A percentile compares a stretch with the other conserved stretches of the same genome.
Conservation (phyloP, 2,888 invertebrate genomes). For the Punctoribates punctum region DNA sequence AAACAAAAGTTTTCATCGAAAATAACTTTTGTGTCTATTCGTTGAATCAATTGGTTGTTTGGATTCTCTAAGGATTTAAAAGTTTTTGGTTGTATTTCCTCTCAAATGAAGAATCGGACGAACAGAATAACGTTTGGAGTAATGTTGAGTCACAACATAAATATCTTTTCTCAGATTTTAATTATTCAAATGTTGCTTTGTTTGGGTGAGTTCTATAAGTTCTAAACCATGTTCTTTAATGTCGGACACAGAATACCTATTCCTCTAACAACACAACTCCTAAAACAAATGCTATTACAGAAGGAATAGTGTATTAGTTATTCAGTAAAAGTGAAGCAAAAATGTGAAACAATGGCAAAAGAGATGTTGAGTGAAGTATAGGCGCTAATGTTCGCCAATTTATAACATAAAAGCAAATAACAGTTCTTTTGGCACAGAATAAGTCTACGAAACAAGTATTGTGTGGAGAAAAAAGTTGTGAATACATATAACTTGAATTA, state of each 20-base stretch:
- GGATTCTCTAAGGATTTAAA: not conserved
- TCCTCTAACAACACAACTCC: slow-evolving; percentile 5
- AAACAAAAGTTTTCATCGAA: not conserved
- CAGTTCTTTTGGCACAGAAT: not conserved
- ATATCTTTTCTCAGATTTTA: not conserved
- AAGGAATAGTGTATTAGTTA: not conserved
- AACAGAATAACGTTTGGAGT: not conserved
- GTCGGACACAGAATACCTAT: not conserved
- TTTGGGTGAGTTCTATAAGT: slow-evolving; percentile 6
- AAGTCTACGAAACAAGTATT: not conserved
- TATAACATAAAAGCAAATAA: not conserved
- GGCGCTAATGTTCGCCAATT: not conserved
- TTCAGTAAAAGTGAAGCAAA: not conserved
- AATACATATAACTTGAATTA: not conserved
- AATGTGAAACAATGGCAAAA: no score
- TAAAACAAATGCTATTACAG: not conserved
- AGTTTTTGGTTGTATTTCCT: not conserved
- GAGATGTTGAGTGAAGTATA: no score
- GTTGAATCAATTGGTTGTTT: not conserved
- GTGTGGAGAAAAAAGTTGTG: not conserved
- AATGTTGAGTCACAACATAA: not conserved
- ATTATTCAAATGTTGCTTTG: not conserved
- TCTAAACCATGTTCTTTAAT: not conserved
- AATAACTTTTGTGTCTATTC: not conserved
- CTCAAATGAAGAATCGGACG: slow-evolving; percentile 10